Conservation (phyloP, 2,888 invertebrate genomes). For the Acrobasis suavella region DNA sequence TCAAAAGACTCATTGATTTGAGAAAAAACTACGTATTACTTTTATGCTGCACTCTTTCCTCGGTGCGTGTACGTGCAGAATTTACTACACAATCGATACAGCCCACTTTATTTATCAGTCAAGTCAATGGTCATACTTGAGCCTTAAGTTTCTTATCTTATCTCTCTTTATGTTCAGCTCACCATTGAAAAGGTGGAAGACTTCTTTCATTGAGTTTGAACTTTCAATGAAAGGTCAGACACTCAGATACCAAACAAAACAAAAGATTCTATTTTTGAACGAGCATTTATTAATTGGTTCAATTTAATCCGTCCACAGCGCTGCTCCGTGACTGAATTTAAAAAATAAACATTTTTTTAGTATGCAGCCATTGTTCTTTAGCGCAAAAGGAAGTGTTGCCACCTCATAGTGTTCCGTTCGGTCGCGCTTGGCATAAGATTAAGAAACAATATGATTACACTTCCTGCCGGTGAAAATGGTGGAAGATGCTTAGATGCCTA, state of each 20-base stretch:
- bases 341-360: slow-evolving; percentile 20
- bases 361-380: slow-evolving; percentile 22
- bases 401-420: slow-evolving; percentile 57
- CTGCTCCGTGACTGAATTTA: slow-evolving; percentile 14
- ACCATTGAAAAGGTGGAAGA: slow-evolving; percentile 13
- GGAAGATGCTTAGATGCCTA: slow-evolving; percentile 41
- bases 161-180: not conserved
- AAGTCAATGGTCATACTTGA: slow-evolving; percentile 17
- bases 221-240: slow-evolving; percentile 18
- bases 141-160: slow-evolving; percentile 5
- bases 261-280: slow-evolving; percentile 14
- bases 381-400: slow-evolving; percentile 59
- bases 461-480: slow-evolving; percentile 56
- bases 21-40: no score
- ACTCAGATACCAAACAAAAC: slow-evolving; percentile 11
- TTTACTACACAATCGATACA: not conserved
- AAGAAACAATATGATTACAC: slow-evolving; percentile 60
- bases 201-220: slow-evolving; percentile 16
- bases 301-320: slow-evolving; percentile 11
- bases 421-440: slow-evolving; percentile 65
- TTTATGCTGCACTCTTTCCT: no score
- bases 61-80: no score
- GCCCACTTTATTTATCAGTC: slow-evolving; percentile 6
- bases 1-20: no score
- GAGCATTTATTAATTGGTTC: slow-evolving; percentile 11